Conservation (phyloP, 1,140 invertebrate species). For the Battus philenor region DNA sequence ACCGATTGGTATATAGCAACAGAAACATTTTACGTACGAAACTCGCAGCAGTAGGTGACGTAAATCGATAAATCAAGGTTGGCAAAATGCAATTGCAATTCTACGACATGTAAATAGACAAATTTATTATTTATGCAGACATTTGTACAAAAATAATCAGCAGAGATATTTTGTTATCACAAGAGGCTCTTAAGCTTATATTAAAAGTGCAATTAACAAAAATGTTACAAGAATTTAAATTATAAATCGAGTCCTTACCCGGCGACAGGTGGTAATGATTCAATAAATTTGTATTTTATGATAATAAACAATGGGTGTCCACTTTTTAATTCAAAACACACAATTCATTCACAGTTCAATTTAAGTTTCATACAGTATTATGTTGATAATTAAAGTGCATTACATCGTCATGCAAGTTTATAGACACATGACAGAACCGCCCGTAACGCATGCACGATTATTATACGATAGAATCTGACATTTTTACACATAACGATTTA, state of each 20-base stretch:
- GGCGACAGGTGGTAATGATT: slow-evolving; percentile 47
- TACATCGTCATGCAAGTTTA: slow-evolving; percentile 13
- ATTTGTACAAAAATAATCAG: too few species aligned
- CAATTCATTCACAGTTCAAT: too few species aligned
- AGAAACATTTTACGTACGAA: too few species aligned
- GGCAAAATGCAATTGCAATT: slow-evolving; percentile 42
- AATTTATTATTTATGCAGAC: too few species aligned
- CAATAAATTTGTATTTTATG: slow-evolving; percentile 29
- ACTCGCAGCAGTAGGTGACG: slow-evolving; percentile 27
- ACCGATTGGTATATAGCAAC: too few species aligned
- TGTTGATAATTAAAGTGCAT: too few species aligned
- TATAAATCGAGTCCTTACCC: slow-evolving; percentile 43
- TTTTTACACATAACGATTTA: neutral
- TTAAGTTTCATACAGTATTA: too few species aligned
- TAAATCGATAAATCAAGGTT: slow-evolving; percentile 61
- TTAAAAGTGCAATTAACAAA: too few species aligned
- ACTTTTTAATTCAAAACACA: slow-evolving; percentile 29
- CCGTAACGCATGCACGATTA: slow-evolving; percentile 4
- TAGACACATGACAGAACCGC: neutral
- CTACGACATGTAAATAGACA: slow-evolving; percentile 23
- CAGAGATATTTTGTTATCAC: too few species aligned
- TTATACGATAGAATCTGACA: slow-evolving; percentile 12
- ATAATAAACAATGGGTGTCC: slow-evolving; percentile 24
- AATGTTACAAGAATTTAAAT: slow-evolving; percentile 20
- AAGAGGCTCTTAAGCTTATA: too few species aligned